Base-by-base conservation (phyloP, 2,888 invertebrate genomes). In the Neoascia interrupta region DNA sequence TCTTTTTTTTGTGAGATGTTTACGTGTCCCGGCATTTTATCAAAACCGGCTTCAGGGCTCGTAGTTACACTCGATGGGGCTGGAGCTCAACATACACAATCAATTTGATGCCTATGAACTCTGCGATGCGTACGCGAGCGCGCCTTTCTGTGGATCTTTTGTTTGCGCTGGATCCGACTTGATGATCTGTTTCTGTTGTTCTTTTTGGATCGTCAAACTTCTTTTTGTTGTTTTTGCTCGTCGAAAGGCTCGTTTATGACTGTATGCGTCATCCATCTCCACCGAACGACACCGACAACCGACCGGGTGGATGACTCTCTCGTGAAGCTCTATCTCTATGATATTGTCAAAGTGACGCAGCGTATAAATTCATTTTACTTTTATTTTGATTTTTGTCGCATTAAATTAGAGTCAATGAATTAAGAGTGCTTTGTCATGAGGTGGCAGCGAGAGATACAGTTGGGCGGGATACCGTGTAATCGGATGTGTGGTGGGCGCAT, bases 61-160 rank as follows among this genome's bases (percentile, higher is more conserved):
- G 13, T 61, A 18, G 47, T 43, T 51, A 36, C n/a, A 49, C 41
- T n/a, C 31, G 31, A n/a, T n/a, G n/a, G n/a, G n/a, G 53, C 60
- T 51, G 43, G 8, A 45, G 23, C 43, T n/a, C n/a, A n/a, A n/a
- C n/a, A n/a, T n/a, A n/a, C n/a, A 49, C 64, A 72, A 54, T 72
- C 76, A 76, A 72, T 66, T 76, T 54, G 60, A 76, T 72, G 75
- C 56, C 70, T 66, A 73, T 45, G 58, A 63, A 56, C 47, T 61
- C 19, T 41, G 28, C 11, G n/a, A n/a, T n/a, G 53, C 37, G 53
- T 39, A 66, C 19, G 31, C 41, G 31, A 6, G 49, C 41, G 53
- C 15, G 43, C 56, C 34, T 58, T 28, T 34, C n/a, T 54, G 11
- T 13, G 39, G 31, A 49, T 51, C 70, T 72, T 70, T 70, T 72